These are phyloP conservation scores for Gopherus evgoodei DNA, from an alignment of 2,113 vertebrate species.

Conservation along the genomic window DNA sequence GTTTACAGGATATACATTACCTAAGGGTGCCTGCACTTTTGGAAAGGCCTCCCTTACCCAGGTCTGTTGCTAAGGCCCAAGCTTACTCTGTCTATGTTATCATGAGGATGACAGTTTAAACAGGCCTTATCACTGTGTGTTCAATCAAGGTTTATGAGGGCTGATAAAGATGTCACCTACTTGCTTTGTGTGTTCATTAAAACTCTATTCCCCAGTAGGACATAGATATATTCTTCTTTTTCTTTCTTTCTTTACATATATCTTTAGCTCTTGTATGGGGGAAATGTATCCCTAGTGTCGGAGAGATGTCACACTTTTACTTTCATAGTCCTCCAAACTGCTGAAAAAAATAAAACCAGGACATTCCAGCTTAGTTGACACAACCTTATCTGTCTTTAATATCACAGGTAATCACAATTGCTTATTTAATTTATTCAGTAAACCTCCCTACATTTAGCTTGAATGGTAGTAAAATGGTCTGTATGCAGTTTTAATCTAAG, in stretches of 20 bases:
- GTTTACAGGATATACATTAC: background rate
- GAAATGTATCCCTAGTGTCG: rapidly evolving
- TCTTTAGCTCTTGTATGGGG: background rate
- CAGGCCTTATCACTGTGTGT: conserved; percentile 96
- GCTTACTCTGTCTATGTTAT: conserved; percentile 85
- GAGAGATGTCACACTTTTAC: rapidly evolving
- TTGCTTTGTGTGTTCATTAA: conserved; percentile 84
- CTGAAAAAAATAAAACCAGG: background rate
- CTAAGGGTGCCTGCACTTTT: background rate
- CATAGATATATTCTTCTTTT: conserved; percentile 63
- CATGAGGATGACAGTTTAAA: conserved; percentile 95
- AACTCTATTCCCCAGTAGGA: conserved; percentile 72
- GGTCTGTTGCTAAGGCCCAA: conserved; percentile 69
- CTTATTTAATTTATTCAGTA: conserved; percentile 91
- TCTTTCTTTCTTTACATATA: background rate
- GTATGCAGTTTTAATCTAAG: conserved; percentile 58
- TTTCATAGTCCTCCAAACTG: background rate
- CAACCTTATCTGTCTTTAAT: conserved; percentile 80
- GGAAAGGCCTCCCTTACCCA: conserved; percentile 50
- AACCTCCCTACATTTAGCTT: conserved; percentile 75
- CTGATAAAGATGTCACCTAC: conserved; percentile 93
- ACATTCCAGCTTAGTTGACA: background rate
- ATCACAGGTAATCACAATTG: conserved; percentile 84
- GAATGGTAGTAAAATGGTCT: conserved; percentile 78
- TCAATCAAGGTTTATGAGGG: conserved; percentile 99